phyloP scores from a whole-genome alignment of 53 echinoderm and acorn worm species.

The Arbacia lixula region DNA sequence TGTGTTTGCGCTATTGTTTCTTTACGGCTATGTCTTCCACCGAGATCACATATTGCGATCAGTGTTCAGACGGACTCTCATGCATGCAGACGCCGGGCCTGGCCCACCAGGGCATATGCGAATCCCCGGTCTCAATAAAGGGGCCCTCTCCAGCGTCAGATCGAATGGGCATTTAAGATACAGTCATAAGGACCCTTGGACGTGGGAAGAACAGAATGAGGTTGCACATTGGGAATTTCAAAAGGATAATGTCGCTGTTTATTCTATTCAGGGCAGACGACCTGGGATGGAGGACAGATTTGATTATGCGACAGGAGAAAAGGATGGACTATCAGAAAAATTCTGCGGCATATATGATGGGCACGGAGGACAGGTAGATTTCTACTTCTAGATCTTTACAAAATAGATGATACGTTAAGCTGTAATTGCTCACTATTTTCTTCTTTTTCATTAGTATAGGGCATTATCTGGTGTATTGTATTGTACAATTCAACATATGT shows the following conservation, averaged over 20 bases:
- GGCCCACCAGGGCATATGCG: slow-evolving; percentile 19
- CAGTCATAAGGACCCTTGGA: slow-evolving; percentile 4
- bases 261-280: slow-evolving; percentile 89
- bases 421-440: no score
- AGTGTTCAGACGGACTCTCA: slow-evolving; percentile 73
- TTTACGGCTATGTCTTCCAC: slow-evolving; percentile 83
- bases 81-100: slow-evolving; percentile 56
- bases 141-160: neutral
- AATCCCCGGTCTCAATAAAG: slow-evolving; percentile 36
- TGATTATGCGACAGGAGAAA: slow-evolving; percentile 78
- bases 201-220: slow-evolving; percentile 15
- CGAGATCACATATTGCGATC: slow-evolving; percentile 68
- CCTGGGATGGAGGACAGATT: slow-evolving; percentile 94
- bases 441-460: no score
- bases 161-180: slow-evolving; percentile 24
- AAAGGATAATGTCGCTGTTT: slow-evolving; percentile 91
- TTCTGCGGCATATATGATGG: slow-evolving; percentile 95
- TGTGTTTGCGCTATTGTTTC: slow-evolving; percentile 68
- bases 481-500: no score
- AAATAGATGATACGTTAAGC: no score
- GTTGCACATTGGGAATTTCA: slow-evolving; percentile 41
- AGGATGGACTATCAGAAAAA: slow-evolving; percentile 66
- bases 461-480: no score
- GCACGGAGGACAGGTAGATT: slow-evolving; percentile 91
- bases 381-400: no score